Conservation (phyloP, 2,888 invertebrate species). For the Spisula solida region DNA sequence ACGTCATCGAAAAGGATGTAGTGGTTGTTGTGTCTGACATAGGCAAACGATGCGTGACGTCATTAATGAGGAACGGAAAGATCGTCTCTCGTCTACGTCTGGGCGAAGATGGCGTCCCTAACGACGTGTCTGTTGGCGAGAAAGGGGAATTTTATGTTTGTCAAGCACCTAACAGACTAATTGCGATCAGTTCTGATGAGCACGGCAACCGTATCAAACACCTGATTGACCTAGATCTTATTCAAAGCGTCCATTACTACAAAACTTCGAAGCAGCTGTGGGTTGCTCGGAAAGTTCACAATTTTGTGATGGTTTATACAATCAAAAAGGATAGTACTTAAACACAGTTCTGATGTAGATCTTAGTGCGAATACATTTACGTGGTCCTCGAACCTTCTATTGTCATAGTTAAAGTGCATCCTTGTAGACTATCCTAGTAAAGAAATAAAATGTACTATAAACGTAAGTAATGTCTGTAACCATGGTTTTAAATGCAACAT, state of each 20-base stretch:
- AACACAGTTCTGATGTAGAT: not conserved
- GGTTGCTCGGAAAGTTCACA: conserved; percentile 40
- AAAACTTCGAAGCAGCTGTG: conserved; percentile 15
- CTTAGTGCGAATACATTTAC: no score
- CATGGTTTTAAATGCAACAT: no score
- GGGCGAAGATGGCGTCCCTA: conserved; percentile 34
- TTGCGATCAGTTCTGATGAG: conserved; percentile 38
- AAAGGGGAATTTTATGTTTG: conserved; percentile 46
- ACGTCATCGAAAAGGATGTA: not conserved
- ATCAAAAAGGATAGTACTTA: not conserved
- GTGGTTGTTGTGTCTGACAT: conserved; percentile 47
- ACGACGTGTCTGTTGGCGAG: conserved; percentile 19
- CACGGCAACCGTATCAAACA: conserved; percentile 48
- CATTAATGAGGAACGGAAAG: conserved; percentile 38
- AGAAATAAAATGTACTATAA: no score
- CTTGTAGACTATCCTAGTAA: no score
- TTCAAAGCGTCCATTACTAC: conserved; percentile 40
- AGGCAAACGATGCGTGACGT: conserved; percentile 39
- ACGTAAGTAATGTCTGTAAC: no score
- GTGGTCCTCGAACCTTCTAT: not conserved
- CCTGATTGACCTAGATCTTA: conserved; percentile 42
- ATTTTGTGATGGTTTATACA: conserved; percentile 38
- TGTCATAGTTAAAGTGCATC: no score
- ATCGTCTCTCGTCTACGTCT: conserved; percentile 28
- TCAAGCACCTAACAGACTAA: conserved; percentile 46